Evolutionary conservation across 2,888 invertebrate genomes (phyloP).

Genomic region (Lycaena phlaeas): DNA sequence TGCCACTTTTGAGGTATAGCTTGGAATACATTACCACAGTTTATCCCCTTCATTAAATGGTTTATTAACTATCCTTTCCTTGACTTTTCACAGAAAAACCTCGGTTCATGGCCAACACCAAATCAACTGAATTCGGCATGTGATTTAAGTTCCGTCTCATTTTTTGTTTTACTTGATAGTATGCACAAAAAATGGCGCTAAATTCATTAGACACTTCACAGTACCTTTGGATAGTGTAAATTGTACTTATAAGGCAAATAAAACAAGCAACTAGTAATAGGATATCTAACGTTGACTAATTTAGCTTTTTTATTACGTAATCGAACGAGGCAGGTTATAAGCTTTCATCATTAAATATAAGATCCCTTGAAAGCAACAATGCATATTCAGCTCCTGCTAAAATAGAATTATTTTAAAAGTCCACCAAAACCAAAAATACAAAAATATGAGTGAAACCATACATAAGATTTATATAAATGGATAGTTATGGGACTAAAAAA

Average conservation of each 20-base stretch:
- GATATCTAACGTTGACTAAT: too few species aligned
- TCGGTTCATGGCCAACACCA: neutral
- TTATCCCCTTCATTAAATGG: too few species aligned
- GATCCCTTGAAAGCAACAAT: neutral
- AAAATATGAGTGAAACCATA: too few species aligned
- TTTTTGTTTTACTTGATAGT: slow-evolving; percentile 1
- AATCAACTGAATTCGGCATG: neutral
- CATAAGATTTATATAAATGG: too few species aligned
- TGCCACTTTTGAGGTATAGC: too few species aligned
- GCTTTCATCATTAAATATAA: neutral
- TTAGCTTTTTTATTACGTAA: too few species aligned
- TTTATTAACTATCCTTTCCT: neutral
- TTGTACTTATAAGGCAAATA: neutral
- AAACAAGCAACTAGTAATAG: too few species aligned
- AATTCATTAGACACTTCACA: neutral
- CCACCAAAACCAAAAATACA: too few species aligned
- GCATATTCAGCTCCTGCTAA: too few species aligned
- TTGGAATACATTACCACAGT: too few species aligned
- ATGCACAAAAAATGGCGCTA: neutral
- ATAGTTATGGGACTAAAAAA: too few species aligned
- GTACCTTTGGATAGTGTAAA: neutral
- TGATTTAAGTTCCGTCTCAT: neutral
- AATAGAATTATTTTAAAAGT: too few species aligned
- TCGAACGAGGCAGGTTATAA: neutral
- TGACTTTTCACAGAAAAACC: neutral